Conservation (phyloP, 2,888 invertebrate species). For the Eurytoma californica region DNA sequence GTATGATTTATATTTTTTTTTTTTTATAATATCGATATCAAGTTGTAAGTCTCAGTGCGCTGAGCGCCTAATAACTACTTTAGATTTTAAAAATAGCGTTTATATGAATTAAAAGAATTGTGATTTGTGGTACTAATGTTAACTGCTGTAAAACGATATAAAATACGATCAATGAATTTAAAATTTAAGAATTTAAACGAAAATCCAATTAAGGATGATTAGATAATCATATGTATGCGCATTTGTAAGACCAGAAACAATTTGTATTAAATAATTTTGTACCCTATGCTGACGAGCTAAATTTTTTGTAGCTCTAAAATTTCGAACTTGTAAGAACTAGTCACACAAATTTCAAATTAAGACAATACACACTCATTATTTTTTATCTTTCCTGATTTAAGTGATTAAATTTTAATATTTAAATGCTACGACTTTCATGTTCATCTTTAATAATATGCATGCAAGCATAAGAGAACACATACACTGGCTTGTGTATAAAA, state of each 20-base stretch:
- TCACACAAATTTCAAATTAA: conserved; percentile 29
- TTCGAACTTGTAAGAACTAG: conserved; percentile 35
- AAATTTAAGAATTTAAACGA: neutral
- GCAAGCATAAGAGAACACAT: neutral
- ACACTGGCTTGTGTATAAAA: neutral
- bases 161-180: neutral
- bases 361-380: conserved; percentile 25
- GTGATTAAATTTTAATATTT: conserved; percentile 25
- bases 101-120: conserved; percentile 17
- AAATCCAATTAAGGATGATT: neutral
- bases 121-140: conserved; percentile 30
- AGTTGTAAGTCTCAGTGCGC: conserved; percentile 20
- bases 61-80: conserved; percentile 37
- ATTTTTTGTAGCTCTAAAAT: conserved; percentile 23
- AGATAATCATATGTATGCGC: conserved; percentile 14
- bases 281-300: conserved; percentile 12
- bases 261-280: conserved; percentile 33
- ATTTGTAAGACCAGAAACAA: conserved; percentile 25
- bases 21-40: conserved; percentile 20
- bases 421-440: neutral
- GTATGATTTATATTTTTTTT: conserved; percentile 29
- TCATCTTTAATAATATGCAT: no score
- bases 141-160: conserved; percentile 11
- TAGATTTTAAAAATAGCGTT: conserved; percentile 22
- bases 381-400: conserved; percentile 15